Base-by-base conservation (phyloP, 2,888 invertebrate species). In the Omphaloscelis lunosa region DNA sequence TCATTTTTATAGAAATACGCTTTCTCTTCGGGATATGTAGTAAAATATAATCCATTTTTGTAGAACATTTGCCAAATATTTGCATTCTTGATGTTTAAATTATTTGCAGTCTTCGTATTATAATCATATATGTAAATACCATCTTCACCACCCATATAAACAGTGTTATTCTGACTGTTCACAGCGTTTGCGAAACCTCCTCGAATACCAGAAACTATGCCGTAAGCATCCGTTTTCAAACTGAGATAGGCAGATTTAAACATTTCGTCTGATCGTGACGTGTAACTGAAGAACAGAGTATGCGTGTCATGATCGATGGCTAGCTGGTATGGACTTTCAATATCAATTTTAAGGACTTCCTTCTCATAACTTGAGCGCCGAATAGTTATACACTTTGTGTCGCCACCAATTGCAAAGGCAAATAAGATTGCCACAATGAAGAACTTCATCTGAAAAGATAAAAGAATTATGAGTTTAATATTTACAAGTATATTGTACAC, bases 11-110 rank as follows among this genome's bases (percentile, higher is more conserved):
- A 91, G 6, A 87, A 53, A 63, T 85, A 93, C 0, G 88, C 91
- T 72, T 79, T 80, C 79, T 93, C 92, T 0, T 90, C 79, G 0
- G 93, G 92, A 9, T 93, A 95, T 0, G 90, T 91, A 2, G 94
- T 92, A 77, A 93, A 95, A 84, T 94, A 96, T 0, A 96, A 79
- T n/a, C 90, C 89, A 39, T 94, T 90, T 72, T 86, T 88, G 75
- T 88, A 94, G 74, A 95, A 95, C 88, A 96, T 87, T 87, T 96
- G 95, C 96, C 96, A 96, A 65, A 95, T 91, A 67, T 90, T 95
- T 23, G 86, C 69, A 0, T 89, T 6, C 9, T 20, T 91, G 0
- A 90, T 83, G n/a, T 85, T 63, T 9, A 92, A 8, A 63, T 90
- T 90, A 6, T 76, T 87, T 6, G 93, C 92, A 4, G 51, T 84